These are phyloP conservation scores for Crematogaster levior DNA, from an alignment of 2,888 invertebrate genomes.

Conservation along the genomic window DNA sequence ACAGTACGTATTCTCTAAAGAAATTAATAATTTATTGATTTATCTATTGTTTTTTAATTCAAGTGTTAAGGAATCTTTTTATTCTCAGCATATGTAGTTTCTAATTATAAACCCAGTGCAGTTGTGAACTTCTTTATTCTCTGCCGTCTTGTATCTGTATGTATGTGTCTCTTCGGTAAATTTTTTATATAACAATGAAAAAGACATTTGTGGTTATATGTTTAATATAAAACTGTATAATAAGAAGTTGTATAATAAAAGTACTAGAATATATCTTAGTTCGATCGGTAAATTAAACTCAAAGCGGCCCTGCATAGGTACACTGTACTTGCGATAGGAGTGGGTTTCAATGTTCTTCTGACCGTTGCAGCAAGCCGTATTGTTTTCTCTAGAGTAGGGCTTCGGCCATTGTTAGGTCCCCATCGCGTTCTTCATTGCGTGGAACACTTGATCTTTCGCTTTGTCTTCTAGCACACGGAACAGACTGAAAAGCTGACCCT, in stretches of 20 bases:
- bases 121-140: background rate
- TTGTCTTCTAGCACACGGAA: constrained; percentile 32
- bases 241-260: background rate
- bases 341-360: constrained; percentile 43
- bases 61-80: background rate
- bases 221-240: background rate
- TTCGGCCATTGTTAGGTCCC: constrained; percentile 46
- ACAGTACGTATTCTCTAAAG: background rate
- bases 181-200: background rate
- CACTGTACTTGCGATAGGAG: constrained; percentile 16
- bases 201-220: background rate
- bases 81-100: background rate
- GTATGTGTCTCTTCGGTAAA: background rate
- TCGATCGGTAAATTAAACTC: background rate
- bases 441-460: constrained; percentile 48
- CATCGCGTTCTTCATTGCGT: constrained; percentile 21
- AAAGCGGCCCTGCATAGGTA: constrained; percentile 30
- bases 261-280: background rate
- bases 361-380: constrained; percentile 35
- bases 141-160: background rate
- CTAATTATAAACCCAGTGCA: background rate
- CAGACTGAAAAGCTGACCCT: constrained; percentile 23
- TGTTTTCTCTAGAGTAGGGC: constrained; percentile 42
- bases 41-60: background rate
- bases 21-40: background rate